Conservation (phyloP, 2,888 invertebrate genomes). For the Chaetoderma sp. region DNA sequence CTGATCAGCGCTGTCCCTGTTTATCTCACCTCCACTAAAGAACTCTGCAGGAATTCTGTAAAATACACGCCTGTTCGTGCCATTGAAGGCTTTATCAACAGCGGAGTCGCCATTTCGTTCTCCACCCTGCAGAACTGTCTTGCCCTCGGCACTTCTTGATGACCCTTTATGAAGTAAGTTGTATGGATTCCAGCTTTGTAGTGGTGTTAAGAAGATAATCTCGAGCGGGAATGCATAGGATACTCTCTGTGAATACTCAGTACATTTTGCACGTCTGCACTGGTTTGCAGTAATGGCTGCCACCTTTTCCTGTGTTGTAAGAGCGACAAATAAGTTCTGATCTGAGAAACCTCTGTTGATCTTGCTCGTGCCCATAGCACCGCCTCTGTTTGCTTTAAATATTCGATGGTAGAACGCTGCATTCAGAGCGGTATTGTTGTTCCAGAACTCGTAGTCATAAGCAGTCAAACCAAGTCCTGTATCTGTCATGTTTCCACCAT, state of each 20-base stretch:
- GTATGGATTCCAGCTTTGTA: constrained; percentile 58
- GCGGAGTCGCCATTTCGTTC: constrained; percentile 36
- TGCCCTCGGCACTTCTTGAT: constrained; percentile 8
- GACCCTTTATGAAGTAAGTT: constrained; percentile 34
- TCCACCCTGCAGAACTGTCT: neutral
- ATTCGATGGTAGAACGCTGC: constrained; percentile 44
- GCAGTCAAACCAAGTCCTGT: constrained; percentile 27
- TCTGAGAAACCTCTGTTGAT: constrained; percentile 38
- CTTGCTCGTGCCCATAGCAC: constrained; percentile 34
- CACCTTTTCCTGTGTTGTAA: constrained; percentile 44
- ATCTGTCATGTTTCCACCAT: constrained; percentile 37
- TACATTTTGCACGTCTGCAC: no score
- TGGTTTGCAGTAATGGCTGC: constrained; percentile 36
- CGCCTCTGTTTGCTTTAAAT: constrained; percentile 30
- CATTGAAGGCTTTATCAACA: constrained; percentile 39
- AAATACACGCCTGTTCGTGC: constrained; percentile 32
- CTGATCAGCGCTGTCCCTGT: constrained; percentile 38
- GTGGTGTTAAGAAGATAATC: constrained; percentile 55
- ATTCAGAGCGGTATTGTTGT: constrained; percentile 32
- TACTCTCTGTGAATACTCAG: constrained; percentile 28
- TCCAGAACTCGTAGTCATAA: no score
- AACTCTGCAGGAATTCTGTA: constrained; percentile 45
- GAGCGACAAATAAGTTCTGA: constrained; percentile 45
- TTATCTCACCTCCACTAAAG: constrained; percentile 36
- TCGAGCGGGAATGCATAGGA: constrained; percentile 59